These are phyloP conservation scores for Stramonita haemastoma DNA, from an alignment of 2,888 invertebrate species.

Conservation along the genomic window DNA sequence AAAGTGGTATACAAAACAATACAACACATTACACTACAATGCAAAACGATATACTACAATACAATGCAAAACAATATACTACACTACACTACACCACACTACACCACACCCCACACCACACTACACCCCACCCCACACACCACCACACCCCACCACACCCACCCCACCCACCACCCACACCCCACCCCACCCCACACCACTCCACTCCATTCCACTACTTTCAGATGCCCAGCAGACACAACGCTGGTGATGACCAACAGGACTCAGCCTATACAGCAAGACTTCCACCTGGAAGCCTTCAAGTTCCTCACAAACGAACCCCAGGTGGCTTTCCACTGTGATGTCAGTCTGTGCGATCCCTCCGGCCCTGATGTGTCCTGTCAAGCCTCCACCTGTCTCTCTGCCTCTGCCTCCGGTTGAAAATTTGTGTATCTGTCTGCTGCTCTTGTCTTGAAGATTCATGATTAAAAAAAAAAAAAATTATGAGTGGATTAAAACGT, in stretches of 20 bases:
- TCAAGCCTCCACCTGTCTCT: neutral
- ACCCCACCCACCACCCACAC: too few species aligned
- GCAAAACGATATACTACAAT: too few species aligned
- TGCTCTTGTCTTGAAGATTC: too few species aligned
- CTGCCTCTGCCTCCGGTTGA: neutral
- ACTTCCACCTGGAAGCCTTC: constrained; percentile 39
- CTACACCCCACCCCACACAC: too few species aligned
- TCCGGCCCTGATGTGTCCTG: neutral
- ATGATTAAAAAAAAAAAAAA: too few species aligned
- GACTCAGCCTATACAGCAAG: neutral
- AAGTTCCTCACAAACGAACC: constrained; percentile 37
- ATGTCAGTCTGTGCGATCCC: constrained; percentile 26
- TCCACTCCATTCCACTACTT: neutral
- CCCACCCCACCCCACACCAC: too few species aligned
- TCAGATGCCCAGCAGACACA: constrained; percentile 34
- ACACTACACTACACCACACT: too few species aligned
- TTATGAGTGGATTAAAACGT: neutral
- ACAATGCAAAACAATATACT: too few species aligned
- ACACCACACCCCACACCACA: too few species aligned
- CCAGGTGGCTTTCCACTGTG: constrained; percentile 33
- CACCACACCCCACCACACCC: too few species aligned
- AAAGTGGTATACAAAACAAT: too few species aligned
- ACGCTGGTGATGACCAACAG: neutral
- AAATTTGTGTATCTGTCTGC: neutral
- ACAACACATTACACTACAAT: too few species aligned